These are phyloP conservation scores for Lamellibrachia luymesi DNA, from an alignment of 1,140 invertebrate species.

Conservation along the genomic window DNA sequence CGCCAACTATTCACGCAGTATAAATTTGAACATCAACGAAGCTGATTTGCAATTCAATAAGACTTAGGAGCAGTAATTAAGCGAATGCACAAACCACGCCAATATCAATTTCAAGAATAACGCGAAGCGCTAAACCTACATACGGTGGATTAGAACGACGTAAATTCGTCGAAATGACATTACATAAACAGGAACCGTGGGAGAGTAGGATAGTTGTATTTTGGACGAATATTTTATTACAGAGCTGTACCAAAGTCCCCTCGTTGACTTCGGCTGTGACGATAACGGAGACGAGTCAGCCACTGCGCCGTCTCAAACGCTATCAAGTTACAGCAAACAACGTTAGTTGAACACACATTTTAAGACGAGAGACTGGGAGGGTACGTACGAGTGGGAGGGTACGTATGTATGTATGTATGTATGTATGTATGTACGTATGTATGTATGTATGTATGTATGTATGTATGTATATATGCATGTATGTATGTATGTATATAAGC, in stretches of 20 bases:
- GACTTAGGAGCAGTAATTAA: too few relatives aligned
- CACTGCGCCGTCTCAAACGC: background rate
- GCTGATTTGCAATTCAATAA: too few relatives aligned
- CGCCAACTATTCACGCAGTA: too few relatives aligned
- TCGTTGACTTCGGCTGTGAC: background rate
- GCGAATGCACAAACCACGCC: background rate
- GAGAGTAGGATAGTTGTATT: background rate
- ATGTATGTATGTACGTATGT: too few relatives aligned
- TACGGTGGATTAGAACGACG: background rate
- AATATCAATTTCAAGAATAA: background rate
- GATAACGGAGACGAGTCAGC: background rate
- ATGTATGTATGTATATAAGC: too few relatives aligned
- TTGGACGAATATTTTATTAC: background rate
- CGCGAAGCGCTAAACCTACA: background rate
- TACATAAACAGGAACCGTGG: background rate
- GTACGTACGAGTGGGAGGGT: background rate
- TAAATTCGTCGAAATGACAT: background rate
- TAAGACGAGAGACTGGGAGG: background rate
- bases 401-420: too few relatives aligned
- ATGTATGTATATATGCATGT: too few relatives aligned
- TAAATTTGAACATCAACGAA: too few relatives aligned
- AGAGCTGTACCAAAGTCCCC: background rate
- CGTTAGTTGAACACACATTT: background rate
- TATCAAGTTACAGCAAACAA: background rate
- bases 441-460: too few relatives aligned